A percentile compares a stretch with the other conserved stretches of the same genome.
Conservation (phyloP, 1,140 invertebrate genomes). For the Polypedilum vanderplanki region DNA sequence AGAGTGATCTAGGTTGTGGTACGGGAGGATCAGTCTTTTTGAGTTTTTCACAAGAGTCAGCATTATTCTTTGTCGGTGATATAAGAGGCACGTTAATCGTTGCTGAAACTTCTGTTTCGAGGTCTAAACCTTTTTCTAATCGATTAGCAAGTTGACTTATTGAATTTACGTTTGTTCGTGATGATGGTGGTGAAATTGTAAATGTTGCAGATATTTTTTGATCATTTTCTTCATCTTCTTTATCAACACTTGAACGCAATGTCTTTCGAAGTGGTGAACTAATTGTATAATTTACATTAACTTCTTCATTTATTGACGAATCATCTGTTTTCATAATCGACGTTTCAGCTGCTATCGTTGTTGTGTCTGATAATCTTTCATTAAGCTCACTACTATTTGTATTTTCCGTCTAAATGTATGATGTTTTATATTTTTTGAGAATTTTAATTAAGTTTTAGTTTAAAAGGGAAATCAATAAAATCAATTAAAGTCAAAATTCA, state of each 20-base stretch:
- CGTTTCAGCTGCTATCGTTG: conserved; percentile 34
- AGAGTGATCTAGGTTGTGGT: conserved; percentile 32
- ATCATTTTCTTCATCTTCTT: conserved; percentile 31
- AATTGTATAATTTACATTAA: conserved; percentile 40
- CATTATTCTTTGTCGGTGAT: conserved; percentile 2
- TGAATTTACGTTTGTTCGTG: conserved; percentile 47
- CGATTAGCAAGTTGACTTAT: conserved; percentile 42
- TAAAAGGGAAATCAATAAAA: not conserved
- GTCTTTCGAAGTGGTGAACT: conserved; percentile 34
- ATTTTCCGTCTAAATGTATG: not conserved
- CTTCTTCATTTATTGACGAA: conserved; percentile 35
- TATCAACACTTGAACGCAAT: not conserved
- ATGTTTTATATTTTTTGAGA: conserved; percentile 13
- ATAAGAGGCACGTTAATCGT: conserved; percentile 31
- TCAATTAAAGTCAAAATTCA: conserved; percentile 8
- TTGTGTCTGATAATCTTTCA: conserved; percentile 29
- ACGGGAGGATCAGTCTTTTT: conserved; percentile 24
- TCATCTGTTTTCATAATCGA: not conserved
- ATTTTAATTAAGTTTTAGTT: not conserved
- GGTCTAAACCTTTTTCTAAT: not conserved
- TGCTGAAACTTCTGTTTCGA: conserved; percentile 6
- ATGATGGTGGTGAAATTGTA: conserved; percentile 33
- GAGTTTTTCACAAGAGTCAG: not conserved
- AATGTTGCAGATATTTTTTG: conserved; percentile 40
- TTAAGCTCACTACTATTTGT: conserved; percentile 32